These are phyloP conservation scores for Leucophenga montana DNA, from an alignment of 2,888 invertebrate species.

Conservation along the genomic window DNA sequence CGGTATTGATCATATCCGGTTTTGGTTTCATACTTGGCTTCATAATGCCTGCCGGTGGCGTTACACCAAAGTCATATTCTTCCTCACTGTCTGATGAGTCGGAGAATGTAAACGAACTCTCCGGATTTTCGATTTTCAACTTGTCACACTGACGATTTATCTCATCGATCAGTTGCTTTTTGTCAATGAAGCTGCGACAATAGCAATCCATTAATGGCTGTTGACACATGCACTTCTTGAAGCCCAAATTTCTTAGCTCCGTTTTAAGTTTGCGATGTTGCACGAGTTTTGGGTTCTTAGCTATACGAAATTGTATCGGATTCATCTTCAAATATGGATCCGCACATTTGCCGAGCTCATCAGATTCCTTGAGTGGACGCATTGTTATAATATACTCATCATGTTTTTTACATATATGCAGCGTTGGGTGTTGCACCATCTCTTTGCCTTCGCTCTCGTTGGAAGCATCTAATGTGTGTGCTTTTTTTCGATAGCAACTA, in stretches of 20 bases:
- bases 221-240: slow-evolving; percentile 75
- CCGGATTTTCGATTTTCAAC: slow-evolving; percentile 46
- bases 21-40: slow-evolving; percentile 75
- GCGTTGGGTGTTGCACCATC: slow-evolving; percentile 74
- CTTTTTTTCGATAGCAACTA: slow-evolving; percentile 34
- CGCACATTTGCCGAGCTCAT: slow-evolving; percentile 76
- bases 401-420: slow-evolving; percentile 78
- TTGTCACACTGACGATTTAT: slow-evolving; percentile 73
- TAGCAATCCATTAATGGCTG: slow-evolving; percentile 70
- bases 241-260: slow-evolving; percentile 75
- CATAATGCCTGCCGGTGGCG: slow-evolving; percentile 80
- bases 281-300: slow-evolving; percentile 75
- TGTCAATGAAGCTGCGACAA: slow-evolving; percentile 65
- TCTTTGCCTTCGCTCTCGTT: slow-evolving; percentile 63
- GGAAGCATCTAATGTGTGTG: slow-evolving; percentile 60
- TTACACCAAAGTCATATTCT: slow-evolving; percentile 81
- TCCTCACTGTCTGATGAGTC: slow-evolving; percentile 73
- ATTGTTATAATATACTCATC: slow-evolving; percentile 79
- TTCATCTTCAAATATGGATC: slow-evolving; percentile 80
- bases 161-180: slow-evolving; percentile 74
- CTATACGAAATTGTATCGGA: slow-evolving; percentile 79
- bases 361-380: slow-evolving; percentile 78
- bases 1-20: slow-evolving; percentile 75
- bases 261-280: slow-evolving; percentile 75
- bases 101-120: slow-evolving; percentile 51